A percentile compares a stretch with the other conserved stretches of the same genome.
Evolutionary conservation across 2,888 invertebrate genomes (phyloP).

Genomic region (Imbricaverruca yamaguchii): DNA sequence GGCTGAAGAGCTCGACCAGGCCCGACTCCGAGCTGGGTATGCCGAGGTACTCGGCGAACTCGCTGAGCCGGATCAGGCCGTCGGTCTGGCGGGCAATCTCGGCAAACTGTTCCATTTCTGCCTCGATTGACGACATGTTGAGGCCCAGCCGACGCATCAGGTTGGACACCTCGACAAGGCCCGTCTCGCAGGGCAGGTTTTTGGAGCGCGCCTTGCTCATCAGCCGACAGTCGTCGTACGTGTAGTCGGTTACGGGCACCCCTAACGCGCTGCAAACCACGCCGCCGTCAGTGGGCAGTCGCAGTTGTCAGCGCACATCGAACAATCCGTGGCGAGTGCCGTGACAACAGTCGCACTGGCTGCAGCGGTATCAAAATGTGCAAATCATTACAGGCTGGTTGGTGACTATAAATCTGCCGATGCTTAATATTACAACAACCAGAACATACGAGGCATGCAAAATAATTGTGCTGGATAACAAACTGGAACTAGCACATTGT

Average conservation of each 20-base stretch:
- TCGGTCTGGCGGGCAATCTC: constrained; percentile 26
- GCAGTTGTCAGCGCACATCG: too few relatives aligned
- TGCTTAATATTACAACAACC: too few relatives aligned
- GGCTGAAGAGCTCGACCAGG: constrained; percentile 36
- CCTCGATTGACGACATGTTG: constrained; percentile 68
- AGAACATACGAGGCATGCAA: too few relatives aligned
- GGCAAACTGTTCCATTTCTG: constrained; percentile 42
- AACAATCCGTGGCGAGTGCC: too few relatives aligned
- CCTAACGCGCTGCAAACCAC: constrained; percentile 54
- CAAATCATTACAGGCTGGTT: too few relatives aligned
- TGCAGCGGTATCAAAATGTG: too few relatives aligned
- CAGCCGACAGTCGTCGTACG: constrained; percentile 82
- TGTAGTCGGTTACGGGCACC: constrained; percentile 80
- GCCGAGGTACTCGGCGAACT: constrained; percentile 58
- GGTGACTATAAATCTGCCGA: too few relatives aligned
- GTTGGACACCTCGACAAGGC: constrained; percentile 69
- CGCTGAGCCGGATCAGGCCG: constrained; percentile 40
- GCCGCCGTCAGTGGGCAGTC: too few relatives aligned
- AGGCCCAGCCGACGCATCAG: constrained; percentile 62
- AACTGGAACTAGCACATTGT: too few relatives aligned
- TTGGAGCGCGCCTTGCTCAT: constrained; percentile 46
- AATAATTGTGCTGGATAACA: too few relatives aligned
- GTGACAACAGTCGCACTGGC: too few relatives aligned
- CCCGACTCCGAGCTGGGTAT: constrained; percentile 51
- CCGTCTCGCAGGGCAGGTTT: constrained; percentile 56